phyloP scores from a whole-genome alignment of 2,113 vertebrate species.

The Pardalotus punctatus region DNA sequence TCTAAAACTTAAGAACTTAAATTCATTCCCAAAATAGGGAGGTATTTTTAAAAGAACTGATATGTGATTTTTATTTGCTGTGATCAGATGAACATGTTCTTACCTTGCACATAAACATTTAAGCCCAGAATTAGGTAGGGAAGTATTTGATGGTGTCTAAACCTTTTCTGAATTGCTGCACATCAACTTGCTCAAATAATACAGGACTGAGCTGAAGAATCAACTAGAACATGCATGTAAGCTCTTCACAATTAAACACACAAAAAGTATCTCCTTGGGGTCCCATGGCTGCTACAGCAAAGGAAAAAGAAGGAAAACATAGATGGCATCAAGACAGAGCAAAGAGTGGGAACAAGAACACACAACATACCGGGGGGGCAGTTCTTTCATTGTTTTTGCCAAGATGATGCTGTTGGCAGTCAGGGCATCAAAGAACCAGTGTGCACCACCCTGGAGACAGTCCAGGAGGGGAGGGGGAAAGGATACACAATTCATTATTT shows the following conservation, averaged over 20 bases:
- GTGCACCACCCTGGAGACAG: neutral
- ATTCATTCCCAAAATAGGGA: neutral
- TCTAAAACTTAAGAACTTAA: neutral
- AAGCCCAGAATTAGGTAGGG: neutral
- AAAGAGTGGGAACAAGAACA: neutral
- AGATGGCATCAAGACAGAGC: neutral
- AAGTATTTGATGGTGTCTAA: neutral
- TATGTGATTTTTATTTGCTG: neutral
- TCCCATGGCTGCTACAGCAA: neutral
- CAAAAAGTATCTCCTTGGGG: neutral
- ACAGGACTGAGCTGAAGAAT: neutral
- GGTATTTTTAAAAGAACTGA: neutral
- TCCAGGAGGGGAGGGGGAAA: fast-evolving
- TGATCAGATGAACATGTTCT: neutral
- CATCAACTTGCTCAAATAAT: neutral
- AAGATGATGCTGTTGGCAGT: neutral
- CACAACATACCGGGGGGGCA: fast-evolving
- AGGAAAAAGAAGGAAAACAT: neutral
- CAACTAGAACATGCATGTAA: neutral
- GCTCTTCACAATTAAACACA: neutral
- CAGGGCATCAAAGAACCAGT: neutral
- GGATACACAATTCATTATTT: neutral
- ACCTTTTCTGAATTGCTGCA: neutral
- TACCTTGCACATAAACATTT: neutral
- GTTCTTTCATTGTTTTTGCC: neutral